phyloP scores from a whole-genome alignment of 2,797 vertebrate species.

The Merluccius polli region DNA sequence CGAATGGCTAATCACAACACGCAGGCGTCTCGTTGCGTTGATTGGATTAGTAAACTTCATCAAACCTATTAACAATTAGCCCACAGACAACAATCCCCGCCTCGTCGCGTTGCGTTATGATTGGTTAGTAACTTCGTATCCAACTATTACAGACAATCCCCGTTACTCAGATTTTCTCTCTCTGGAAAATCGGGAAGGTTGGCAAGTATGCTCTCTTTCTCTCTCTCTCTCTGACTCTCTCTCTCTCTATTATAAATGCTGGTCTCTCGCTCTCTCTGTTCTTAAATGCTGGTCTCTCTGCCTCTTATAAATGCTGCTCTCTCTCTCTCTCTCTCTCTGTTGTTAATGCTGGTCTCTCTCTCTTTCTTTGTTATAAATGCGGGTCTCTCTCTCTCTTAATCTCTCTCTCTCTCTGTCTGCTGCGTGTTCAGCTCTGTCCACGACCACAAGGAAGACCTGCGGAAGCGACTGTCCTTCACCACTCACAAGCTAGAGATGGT shows the following conservation, averaged over 20 bases:
- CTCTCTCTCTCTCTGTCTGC: background rate
- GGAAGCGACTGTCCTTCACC: conserved; percentile 89
- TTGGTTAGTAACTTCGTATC: too few relatives aligned
- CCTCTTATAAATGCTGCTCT: background rate
- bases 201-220: background rate
- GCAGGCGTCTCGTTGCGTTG: too few relatives aligned
- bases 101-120: too few relatives aligned
- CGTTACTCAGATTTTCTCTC: too few relatives aligned
- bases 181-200: too few relatives aligned
- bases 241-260: background rate
- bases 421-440: conserved; percentile 81
- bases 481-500: conserved; percentile 94
- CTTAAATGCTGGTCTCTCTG: background rate
- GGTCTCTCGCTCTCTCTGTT: background rate
- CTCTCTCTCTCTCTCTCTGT: background rate
- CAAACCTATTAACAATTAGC: too few relatives aligned
- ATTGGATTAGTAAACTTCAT: too few relatives aligned
- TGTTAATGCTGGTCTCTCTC: background rate
- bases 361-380: background rate
- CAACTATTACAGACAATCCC: too few relatives aligned
- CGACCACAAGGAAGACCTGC: conserved; percentile 95
- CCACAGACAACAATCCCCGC: too few relatives aligned
- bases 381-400: background rate
- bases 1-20: too few relatives aligned
- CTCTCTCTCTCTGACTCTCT: background rate